Base-by-base conservation (phyloP, 2,113 vertebrate genomes). In the Eretmochelys imbricata region DNA sequence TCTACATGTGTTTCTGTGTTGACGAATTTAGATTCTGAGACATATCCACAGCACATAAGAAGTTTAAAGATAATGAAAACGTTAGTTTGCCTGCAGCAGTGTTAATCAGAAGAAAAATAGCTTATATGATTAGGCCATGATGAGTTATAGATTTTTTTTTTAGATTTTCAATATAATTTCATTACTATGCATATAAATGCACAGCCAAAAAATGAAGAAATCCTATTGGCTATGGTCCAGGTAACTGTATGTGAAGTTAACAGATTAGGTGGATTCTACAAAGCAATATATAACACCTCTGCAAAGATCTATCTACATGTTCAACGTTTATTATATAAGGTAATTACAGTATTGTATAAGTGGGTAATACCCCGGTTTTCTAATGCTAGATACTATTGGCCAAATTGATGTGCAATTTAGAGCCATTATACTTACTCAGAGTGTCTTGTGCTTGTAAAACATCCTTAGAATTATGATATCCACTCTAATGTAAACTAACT, bases 21-120 rank as follows among this genome's bases (percentile, higher is more conserved):
- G 1, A n/a, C n/a, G 49, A 29, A 78, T 82, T 42, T 49, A 11
- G 42, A 78, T 16, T 8, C 80, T 31, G 82, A 51, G 31, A 49
- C 20, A 31, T 0, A 0, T 1, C 38, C 27, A 38, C 0, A 24
- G 80, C 59, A 51, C 54, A 1, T 0, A 6, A 5, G 1, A 87
- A 80, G 50, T 22, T 62, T 22, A 35, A 65, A 80, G 48, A 42
- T 20, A n/a, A 84, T 2, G 57, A 75, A 55, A 59, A 84, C 51
- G 57, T 91, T 49, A 8, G 24, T 27, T 35, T 49, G 20, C 65
- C 76, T 48, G 35, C 13, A 89, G 82, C 72, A 35, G 29, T 27
- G 59, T 2, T 69, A 46, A 3, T 25, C 81, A 81, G 53, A 59
- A 82, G 80, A 49, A 31, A 31, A 9, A 65, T 7, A 51, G 51